A percentile compares a stretch with the other conserved stretches of the same genome.
These are phyloP conservation scores for Drosophila buzzatii DNA, from an alignment of 2,888 invertebrate genomes.

Conservation along the genomic window DNA sequence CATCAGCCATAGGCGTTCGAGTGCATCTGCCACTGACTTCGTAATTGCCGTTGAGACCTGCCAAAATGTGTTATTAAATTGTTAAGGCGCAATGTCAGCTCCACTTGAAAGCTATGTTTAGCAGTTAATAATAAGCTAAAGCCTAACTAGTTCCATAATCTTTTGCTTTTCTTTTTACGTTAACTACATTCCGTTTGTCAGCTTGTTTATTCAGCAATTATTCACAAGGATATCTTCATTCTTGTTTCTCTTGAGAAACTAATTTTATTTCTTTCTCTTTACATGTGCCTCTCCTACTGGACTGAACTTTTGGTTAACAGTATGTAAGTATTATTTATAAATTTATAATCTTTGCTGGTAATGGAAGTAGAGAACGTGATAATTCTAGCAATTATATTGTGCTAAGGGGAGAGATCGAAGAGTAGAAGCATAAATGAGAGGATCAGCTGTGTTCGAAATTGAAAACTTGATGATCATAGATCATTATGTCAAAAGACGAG, in stretches of 20 bases:
- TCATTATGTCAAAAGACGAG: too few relatives aligned
- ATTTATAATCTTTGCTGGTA: neutral
- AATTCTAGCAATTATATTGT: neutral
- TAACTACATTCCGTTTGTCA: conserved; percentile 45
- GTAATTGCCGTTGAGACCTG: conserved; percentile 73
- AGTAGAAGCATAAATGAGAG: neutral
- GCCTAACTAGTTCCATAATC: conserved; percentile 44
- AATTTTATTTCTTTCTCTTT: conserved; percentile 11
- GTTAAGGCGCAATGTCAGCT: conserved; percentile 76
- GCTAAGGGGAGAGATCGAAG: neutral
- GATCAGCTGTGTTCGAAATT: neutral
- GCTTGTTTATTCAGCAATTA: conserved; percentile 38
- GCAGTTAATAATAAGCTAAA: conserved; percentile 75
- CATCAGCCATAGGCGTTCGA: conserved; percentile 59
- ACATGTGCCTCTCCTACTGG: neutral
- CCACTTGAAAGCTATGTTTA: conserved; percentile 60
- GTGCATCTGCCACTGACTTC: conserved; percentile 72
- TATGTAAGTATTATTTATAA: conserved; percentile 59
- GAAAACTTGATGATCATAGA: neutral
- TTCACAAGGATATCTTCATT: conserved; percentile 11
- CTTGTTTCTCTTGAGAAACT: conserved; percentile 2
- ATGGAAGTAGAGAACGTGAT: neutral
- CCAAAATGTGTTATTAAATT: conserved; percentile 73
- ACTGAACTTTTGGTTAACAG: conserved; percentile 20
- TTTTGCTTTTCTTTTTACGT: conserved; percentile 14